phyloP scores from a whole-genome alignment of 2,113 vertebrate species.

The Lophura nycthemera region DNA sequence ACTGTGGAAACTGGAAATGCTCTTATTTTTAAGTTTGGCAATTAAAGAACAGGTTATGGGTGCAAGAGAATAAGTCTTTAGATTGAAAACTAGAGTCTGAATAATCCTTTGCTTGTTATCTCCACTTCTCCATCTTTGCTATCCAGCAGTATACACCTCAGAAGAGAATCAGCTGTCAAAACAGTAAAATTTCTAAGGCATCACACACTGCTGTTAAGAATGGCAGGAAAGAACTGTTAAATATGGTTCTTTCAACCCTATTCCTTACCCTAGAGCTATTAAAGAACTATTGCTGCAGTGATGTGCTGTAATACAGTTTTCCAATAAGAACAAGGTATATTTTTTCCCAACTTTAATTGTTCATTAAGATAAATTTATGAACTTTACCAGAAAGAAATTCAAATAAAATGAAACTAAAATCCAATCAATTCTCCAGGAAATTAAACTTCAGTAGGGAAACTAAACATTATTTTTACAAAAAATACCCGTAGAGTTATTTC shows the following conservation, averaged over 20 bases:
- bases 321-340: not conserved
- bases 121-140: not conserved
- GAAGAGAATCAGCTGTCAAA: not conserved
- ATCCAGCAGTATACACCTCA: not conserved
- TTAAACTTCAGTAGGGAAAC: not conserved
- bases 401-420: not conserved
- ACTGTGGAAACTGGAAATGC: not conserved
- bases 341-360: not conserved
- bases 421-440: not conserved
- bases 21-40: not conserved
- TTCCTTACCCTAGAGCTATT: not conserved
- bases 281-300: not conserved
- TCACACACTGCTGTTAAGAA: not conserved
- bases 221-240: not conserved
- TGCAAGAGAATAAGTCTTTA: not conserved
- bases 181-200: not conserved
- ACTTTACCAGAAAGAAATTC: not conserved
- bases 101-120: not conserved
- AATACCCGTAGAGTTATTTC: not conserved
- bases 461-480: not conserved
- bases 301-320: not conserved
- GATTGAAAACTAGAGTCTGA: not conserved
- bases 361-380: not conserved
- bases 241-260: not conserved
- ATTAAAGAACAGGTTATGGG: not conserved